Evolutionary conservation across 2,888 invertebrate genomes (phyloP).

Genomic region (Patella caerulea): DNA sequence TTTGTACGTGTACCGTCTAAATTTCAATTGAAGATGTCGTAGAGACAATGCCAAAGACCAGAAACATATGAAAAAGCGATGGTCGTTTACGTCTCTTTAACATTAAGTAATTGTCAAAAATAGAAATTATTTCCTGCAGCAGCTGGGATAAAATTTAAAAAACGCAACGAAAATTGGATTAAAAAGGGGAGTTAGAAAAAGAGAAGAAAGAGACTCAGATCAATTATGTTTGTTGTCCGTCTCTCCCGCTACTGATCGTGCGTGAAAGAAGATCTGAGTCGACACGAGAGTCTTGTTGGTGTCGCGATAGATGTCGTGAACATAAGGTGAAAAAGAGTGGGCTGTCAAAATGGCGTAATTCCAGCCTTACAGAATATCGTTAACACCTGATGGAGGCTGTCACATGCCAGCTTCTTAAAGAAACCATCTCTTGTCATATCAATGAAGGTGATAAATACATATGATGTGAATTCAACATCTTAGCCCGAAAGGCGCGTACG

Average conservation of each 20-base stretch:
- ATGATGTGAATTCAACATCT: neutral
- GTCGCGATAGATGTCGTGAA: slow-evolving; percentile 1
- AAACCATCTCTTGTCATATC: slow-evolving; percentile 4
- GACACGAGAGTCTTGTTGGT: neutral
- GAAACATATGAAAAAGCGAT: no score
- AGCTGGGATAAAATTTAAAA: no score
- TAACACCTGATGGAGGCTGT: neutral
- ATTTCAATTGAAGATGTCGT: no score
- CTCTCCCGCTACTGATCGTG: neutral
- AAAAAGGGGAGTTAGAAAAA: neutral
- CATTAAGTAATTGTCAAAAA: no score
- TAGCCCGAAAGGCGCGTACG: neutral
- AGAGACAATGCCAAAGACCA: no score
- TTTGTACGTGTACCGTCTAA: no score
- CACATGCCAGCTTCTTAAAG: slow-evolving; percentile 10
- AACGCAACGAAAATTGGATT: no score
- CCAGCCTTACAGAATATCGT: neutral
- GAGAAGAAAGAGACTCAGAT: neutral
- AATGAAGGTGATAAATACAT: neutral
- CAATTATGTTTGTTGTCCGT: neutral
- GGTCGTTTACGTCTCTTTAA: no score
- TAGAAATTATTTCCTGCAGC: no score
- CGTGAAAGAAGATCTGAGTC: neutral
- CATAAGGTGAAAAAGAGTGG: neutral
- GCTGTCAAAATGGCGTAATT: slow-evolving; percentile 5